Base-by-base conservation (phyloP, 2,888 invertebrate species). In the Creontiades dilutus region DNA sequence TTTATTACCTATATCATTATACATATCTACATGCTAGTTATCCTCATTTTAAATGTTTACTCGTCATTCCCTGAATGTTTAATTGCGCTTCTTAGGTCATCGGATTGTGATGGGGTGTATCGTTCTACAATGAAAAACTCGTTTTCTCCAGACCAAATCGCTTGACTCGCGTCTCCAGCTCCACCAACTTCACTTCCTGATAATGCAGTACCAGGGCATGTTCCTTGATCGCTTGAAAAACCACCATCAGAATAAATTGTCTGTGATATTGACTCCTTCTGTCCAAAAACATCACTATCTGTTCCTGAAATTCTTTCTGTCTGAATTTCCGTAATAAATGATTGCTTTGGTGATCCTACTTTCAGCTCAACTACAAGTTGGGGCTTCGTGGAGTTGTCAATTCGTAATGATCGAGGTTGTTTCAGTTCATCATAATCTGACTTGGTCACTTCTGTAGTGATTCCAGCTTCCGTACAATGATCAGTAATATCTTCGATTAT, bases 1-100 rank as follows among this genome's bases (percentile, higher is more conserved):
- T 37, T 37, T 37, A 37, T 37, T 37, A 37, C 2, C 37, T 37
- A 37, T 7, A 37, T 37, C 37, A 37, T 37, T 37, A 7, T 37
- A 37, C 37, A 2, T 37, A 37, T 37, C 37, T 37, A 37, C 37
- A 37, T 37, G 37, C 2, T 52, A 52, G 3, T 52, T 52, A 52
- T 52, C 52, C 9, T 23, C 2, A 3, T 61, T 61, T 61, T 61
- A n/a, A 11, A 61, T 61, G 14, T n/a, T n/a, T 61, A 28, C 14
- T 78, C 28, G 16, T 81, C n/a, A 23, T 13, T 48, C 47, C 37
- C 16, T 46, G 37, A 47, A 19, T 84, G 27, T 46, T 61, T 57
- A 14, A 85, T 85, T 37, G 85, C 85, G 19, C 85, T 57, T 57
- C 55, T 19, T 23, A 85, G 85, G 61, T 61, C 85, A 28, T 37